Evolutionary conservation across 2,888 invertebrate species (phyloP).

Genomic region (Schrankia costaestrigalis): DNA sequence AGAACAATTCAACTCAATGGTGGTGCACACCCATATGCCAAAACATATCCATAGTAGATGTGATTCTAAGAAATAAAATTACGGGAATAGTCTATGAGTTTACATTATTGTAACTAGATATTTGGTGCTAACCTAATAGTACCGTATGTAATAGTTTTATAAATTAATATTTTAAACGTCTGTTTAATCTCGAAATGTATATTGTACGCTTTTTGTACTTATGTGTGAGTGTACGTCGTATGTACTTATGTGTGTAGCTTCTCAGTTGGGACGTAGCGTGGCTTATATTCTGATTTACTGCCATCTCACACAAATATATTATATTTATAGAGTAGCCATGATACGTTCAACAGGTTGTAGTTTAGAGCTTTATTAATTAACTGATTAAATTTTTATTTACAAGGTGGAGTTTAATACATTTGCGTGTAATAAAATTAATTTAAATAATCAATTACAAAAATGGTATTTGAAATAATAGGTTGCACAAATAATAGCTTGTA

Average conservation of each 20-base stretch:
- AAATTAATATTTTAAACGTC: slow-evolving; percentile 28
- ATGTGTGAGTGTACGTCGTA: slow-evolving; percentile 47
- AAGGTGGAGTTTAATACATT: too few relatives aligned
- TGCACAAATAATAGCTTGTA: too few relatives aligned
- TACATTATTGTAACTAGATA: too few relatives aligned
- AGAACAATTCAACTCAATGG: too few relatives aligned
- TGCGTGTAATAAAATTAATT: slow-evolving; percentile 4
- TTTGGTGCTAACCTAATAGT: slow-evolving; percentile 9
- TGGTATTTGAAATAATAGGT: too few relatives aligned
- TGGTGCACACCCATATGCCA: too few relatives aligned
- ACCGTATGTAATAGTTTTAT: slow-evolving; percentile 13
- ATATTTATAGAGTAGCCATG: slow-evolving; percentile 6
- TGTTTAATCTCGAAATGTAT: slow-evolving; percentile 56
- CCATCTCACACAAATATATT: slow-evolving; percentile 4
- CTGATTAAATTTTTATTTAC: too few relatives aligned
- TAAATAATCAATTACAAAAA: too few relatives aligned
- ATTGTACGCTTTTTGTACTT: slow-evolving; percentile 66
- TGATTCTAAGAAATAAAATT: too few relatives aligned
- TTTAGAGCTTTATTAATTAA: slow-evolving; percentile 32
- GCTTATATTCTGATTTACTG: slow-evolving; percentile 11
- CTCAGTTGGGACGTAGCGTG: slow-evolving; percentile 15
- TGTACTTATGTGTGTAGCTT: slow-evolving; percentile 41
- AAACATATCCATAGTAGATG: too few relatives aligned
- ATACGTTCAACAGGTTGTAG: slow-evolving; percentile 26
- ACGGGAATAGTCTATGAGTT: too few relatives aligned